Evolutionary conservation across 2,113 vertebrate species (phyloP), one percentile per base, ranked within the genome.

Genomic region (Columba livia): DNA sequence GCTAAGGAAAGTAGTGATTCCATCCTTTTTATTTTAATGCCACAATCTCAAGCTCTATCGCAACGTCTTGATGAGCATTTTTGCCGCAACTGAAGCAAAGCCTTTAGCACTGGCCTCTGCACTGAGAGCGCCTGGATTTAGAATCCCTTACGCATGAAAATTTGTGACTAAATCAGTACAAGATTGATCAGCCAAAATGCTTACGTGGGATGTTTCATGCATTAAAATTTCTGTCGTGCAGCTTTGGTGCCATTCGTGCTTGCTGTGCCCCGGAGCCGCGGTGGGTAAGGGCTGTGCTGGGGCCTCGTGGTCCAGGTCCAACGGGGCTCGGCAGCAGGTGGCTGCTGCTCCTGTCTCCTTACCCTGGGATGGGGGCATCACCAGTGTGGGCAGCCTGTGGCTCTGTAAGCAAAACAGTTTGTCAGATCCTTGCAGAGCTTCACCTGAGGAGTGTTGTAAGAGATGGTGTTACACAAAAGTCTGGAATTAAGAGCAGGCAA

Each of bases 251-350:
- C 1, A 1, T 0, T 0, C 40, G 78, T 82, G 51, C 65, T 80
- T 54, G 53, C n/a, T 70, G 11, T 71, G 15, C 21, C 9, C 0
- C 2, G 57, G 36, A 34, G 54, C 42, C 0, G 6, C 1, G 3
- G 7, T 57, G 50, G 56, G n/a, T 32, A 53, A 67, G 48, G 67
- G 48, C 54, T 40, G 42, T 19, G 32, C 38, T 78, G 50, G 23
- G 74, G n/a, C 70, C 20, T 44, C 3, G 1, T 1, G 8, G n/a
- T 32, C 48, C 0, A 0, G 28, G 31, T 58, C 1, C 2, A 44
- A 25, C 1, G 2, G 77, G 53, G 24, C 58, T 50, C 0, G 0
- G 67, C 67, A 60, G 51, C 38, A 54, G 80, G 16, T 10, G 2
- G 71, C 16, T 40, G 44, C 29, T 61, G 60, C 58, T 53, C 12